phyloP scores from a whole-genome alignment of 2,797 vertebrate genomes.

The Otolemur crassicaudatus region DNA sequence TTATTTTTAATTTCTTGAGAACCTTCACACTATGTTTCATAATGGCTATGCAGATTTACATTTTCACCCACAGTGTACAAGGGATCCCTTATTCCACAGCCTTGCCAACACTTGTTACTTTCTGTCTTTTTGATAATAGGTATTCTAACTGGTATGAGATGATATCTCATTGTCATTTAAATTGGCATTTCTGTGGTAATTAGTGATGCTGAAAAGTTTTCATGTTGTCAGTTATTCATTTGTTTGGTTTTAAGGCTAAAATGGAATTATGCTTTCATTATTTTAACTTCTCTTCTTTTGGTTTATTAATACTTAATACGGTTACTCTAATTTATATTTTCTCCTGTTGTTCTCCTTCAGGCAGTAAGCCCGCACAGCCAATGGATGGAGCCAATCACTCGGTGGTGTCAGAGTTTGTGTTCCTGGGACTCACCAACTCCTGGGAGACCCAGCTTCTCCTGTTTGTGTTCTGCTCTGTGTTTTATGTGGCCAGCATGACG shows the following conservation, averaged over 20 bases:
- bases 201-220: neutral
- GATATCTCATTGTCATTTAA: neutral
- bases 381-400: slow-evolving; percentile 42
- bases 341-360: neutral
- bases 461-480: slow-evolving; percentile 40
- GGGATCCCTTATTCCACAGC: neutral
- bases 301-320: neutral
- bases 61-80: neutral
- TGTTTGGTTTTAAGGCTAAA: neutral
- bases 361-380: neutral
- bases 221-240: no score
- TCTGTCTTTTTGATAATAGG: neutral
- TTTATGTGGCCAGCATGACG: slow-evolving; percentile 61
- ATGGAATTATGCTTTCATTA: neutral
- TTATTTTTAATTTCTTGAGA: neutral
- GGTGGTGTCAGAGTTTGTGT: slow-evolving; percentile 59
- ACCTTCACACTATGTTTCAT: neutral
- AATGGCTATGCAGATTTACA: neutral
- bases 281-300: neutral
- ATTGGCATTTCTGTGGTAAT: neutral
- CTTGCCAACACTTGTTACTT: neutral
- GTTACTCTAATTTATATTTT: neutral
- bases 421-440: slow-evolving; percentile 57
- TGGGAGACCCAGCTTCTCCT: slow-evolving; percentile 37
- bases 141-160: neutral